These are phyloP conservation scores for Temnothorax nylanderi DNA, from an alignment of 1,140 invertebrate species.

Conservation along the genomic window DNA sequence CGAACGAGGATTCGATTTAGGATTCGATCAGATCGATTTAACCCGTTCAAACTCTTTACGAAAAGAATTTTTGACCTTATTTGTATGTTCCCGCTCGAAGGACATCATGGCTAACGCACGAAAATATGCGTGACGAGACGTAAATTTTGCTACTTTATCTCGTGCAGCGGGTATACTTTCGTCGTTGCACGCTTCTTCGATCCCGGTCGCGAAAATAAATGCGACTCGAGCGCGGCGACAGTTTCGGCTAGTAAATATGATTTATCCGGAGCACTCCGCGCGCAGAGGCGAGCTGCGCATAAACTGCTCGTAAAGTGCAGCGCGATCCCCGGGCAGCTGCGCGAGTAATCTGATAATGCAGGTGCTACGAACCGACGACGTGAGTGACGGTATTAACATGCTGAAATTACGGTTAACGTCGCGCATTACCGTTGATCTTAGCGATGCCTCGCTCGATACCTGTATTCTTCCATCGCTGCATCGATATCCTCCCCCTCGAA, in stretches of 20 bases:
- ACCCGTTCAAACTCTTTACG: neutral
- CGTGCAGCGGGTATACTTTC: neutral
- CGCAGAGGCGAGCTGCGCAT: slow-evolving; percentile 58
- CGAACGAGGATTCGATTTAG: neutral
- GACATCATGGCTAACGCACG: neutral
- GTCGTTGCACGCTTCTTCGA: slow-evolving; percentile 32
- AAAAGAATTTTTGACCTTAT: neutral
- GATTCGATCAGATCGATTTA: neutral
- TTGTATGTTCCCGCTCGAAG: neutral
- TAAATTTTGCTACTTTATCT: slow-evolving; percentile 51
- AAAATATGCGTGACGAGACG: neutral
- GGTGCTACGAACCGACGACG: slow-evolving; percentile 71
- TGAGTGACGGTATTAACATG: slow-evolving; percentile 72
- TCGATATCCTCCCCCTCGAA: neutral
- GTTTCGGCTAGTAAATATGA: slow-evolving; percentile 60
- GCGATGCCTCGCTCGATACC: neutral
- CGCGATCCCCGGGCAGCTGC: slow-evolving; percentile 72
- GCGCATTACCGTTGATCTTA: slow-evolving; percentile 51
- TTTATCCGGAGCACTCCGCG: slow-evolving; percentile 45
- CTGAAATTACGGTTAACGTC: slow-evolving; percentile 66
- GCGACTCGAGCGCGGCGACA: slow-evolving; percentile 9
- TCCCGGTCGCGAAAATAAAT: slow-evolving; percentile 23
- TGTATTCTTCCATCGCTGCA: neutral
- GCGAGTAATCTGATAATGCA: slow-evolving; percentile 77
- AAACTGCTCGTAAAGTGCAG: slow-evolving; percentile 71